phyloP scores from a whole-genome alignment of 1,140 invertebrate genomes.

The Megathymus violae region DNA sequence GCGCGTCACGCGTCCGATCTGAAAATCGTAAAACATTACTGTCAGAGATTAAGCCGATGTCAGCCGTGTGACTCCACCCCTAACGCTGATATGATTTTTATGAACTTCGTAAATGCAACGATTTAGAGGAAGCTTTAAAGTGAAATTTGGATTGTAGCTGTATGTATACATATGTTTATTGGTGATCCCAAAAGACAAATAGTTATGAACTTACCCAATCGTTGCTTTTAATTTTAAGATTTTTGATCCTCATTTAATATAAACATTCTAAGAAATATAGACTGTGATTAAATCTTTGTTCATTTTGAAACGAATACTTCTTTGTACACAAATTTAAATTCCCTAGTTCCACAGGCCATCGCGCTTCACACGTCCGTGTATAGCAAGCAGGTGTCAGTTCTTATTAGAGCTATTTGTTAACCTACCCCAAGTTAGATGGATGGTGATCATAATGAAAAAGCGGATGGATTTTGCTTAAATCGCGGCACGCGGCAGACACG shows the following conservation, averaged over 20 bases:
- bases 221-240: no score
- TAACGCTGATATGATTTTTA: slow-evolving; percentile 24
- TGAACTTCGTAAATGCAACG: slow-evolving; percentile 15
- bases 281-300: no score
- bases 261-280: no score
- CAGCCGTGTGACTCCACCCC: slow-evolving; percentile 32
- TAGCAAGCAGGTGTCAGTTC: slow-evolving; percentile 23
- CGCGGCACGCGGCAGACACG: slow-evolving; percentile 45
- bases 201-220: neutral
- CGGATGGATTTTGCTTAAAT: slow-evolving; percentile 54
- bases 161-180: neutral
- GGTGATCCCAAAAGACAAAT: neutral
- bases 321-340: no score
- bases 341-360: neutral
- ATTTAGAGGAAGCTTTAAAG: slow-evolving; percentile 14
- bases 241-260: no score
- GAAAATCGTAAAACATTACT: slow-evolving; percentile 42
- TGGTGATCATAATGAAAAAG: slow-evolving; percentile 45
- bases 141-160: neutral
- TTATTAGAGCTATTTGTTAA: slow-evolving; percentile 18
- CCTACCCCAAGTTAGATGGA: slow-evolving; percentile 1
- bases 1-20: slow-evolving; percentile 31
- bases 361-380: neutral
- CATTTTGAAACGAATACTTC: no score
- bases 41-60: slow-evolving; percentile 37